Evolutionary conservation across 2,888 invertebrate genomes (phyloP), one percentile per base, ranked within the genome.

Genomic region (Meta bourneti): DNA sequence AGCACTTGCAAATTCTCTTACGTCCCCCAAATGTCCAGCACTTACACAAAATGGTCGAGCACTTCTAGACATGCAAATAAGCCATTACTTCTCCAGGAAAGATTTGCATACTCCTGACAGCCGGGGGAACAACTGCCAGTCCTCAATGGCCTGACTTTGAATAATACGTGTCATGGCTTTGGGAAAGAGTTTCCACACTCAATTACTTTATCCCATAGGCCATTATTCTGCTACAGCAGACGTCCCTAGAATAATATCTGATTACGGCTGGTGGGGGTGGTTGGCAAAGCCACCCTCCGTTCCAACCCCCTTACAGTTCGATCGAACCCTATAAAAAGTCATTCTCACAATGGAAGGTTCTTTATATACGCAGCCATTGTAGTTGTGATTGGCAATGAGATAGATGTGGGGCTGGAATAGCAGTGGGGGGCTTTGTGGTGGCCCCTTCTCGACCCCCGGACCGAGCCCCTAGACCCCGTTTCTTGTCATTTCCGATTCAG

Each of bases 401-500:
- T 34, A 34, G 34, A 34, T 34, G 34, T 34, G n/a, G 13, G 69
- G 81, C 70, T 81, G 71, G 49, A 83, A 83, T 72, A 83, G 83
- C 74, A 84, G 71, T 13, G 75, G 69, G 75, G 72, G 71, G 69
- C 72, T 72, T 54, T 83, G 48, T 80, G 74, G 72, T 34, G 52
- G 77, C 48, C 61, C 71, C 78, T 61, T 61, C 13, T 61, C 16
- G 61, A 16, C 51, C 80, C 49, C 69, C 70, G 48, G 13, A 34
- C 69, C 49, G 69, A 16, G 20, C n/a, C 78, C 20, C 86, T 61
- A 70, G 86, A 78, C 71, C 79, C 90, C 85, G 70, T 34, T 72
- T 61, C 87, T 91, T 91, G 91, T 91, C 91, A 91, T 91, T 91
- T 91, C 91, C 91, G 87, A 91, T 91, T 87, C 69, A 78, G 82